These are phyloP conservation scores for Lanius ludovicianus DNA, from an alignment of 2,113 vertebrate species.

Conservation along the genomic window DNA sequence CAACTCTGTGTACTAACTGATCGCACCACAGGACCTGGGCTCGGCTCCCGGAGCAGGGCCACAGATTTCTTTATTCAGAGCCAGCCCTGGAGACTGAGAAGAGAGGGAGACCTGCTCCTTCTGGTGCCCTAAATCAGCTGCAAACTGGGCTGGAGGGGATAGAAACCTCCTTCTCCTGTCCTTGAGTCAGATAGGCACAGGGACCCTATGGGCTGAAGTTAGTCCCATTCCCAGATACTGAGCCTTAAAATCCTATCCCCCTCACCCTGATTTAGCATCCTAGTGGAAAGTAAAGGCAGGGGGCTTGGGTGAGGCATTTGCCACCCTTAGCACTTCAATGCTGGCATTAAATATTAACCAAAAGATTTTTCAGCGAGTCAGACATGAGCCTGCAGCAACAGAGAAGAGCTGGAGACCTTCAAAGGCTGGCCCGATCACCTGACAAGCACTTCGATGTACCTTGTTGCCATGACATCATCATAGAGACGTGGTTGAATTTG, in stretches of 20 bases:
- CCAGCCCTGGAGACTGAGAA: not conserved
- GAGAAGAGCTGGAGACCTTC: not conserved
- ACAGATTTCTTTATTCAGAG: not conserved
- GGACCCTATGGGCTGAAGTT: not conserved
- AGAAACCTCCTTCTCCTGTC: not conserved
- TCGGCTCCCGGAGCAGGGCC: accelerated
- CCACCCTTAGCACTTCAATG: not conserved
- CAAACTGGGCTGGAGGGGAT: not conserved
- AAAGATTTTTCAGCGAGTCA: not conserved
- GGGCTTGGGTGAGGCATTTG: not conserved
- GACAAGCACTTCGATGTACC: not conserved
- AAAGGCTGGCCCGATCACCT: not conserved
- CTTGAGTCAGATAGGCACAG: not conserved
- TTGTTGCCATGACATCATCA: not conserved
- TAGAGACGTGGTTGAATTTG: not conserved
- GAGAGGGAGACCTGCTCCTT: not conserved
- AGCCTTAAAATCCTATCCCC: not conserved
- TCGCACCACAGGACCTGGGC: not conserved
- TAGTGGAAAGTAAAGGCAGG: not conserved
- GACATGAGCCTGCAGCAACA: not conserved
- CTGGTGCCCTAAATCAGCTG: not conserved
- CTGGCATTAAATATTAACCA: not conserved
- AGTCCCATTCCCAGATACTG: not conserved
- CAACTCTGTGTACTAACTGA: not conserved
- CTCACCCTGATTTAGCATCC: not conserved